Conservation (phyloP, 2,888 invertebrate species). For the Drosophila setosimentum region DNA sequence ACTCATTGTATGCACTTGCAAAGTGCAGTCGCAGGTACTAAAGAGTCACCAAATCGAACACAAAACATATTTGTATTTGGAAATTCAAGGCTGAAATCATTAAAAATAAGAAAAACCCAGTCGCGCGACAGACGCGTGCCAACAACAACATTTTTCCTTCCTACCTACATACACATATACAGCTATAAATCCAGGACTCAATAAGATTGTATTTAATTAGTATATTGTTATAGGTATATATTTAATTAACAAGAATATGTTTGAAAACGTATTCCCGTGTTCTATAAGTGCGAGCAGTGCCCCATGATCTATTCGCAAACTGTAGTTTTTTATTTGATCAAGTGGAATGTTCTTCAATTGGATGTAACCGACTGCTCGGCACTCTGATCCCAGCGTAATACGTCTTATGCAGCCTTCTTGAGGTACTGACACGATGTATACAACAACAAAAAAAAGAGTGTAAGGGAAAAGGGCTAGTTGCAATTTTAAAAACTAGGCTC, state of each 20-base stretch:
- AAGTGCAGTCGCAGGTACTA: background rate
- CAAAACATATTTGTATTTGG: background rate
- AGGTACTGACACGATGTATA: too few relatives aligned
- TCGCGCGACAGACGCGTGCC: constrained; percentile 1
- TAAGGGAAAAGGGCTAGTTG: background rate
- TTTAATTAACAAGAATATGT: too few relatives aligned
- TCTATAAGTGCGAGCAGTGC: background rate
- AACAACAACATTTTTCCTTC: background rate
- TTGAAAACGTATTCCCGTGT: background rate
- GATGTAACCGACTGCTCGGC: background rate
- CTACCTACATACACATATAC: background rate
- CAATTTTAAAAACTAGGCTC: background rate
- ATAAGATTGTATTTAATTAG: background rate
- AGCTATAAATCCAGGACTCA: background rate
- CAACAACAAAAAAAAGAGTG: too few relatives aligned
- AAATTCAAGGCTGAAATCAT: constrained; percentile 1
- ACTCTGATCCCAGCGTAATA: too few relatives aligned
- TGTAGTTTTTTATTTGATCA: background rate
- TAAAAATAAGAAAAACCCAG: background rate
- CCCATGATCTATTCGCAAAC: too few relatives aligned
- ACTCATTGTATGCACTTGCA: background rate
- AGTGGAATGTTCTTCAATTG: background rate
- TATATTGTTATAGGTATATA: background rate
- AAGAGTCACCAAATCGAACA: background rate
- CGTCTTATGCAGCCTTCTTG: too few relatives aligned